Conservation (phyloP, 2,113 vertebrate genomes). For the Silurus asotus region DNA sequence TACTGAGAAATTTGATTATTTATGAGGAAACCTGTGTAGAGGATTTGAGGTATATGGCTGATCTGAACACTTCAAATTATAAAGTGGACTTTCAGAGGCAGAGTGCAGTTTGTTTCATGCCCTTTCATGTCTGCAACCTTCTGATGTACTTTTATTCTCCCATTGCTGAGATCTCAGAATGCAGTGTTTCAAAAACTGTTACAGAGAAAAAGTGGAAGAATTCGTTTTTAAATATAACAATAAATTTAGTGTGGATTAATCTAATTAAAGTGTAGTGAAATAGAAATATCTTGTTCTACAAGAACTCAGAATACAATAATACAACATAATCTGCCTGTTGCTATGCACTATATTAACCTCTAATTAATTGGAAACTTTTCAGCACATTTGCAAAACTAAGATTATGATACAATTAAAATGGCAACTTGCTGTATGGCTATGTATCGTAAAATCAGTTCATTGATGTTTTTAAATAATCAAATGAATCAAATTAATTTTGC, state of each 20-base stretch:
- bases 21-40: conserved; percentile 1
- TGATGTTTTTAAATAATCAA: background rate
- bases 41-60: background rate
- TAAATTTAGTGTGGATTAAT: background rate
- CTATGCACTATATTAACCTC: background rate
- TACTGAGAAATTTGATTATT: background rate
- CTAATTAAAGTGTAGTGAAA: background rate
- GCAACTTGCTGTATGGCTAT: background rate
- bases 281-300: background rate
- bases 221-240: background rate
- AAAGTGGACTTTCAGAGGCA: conserved; percentile 2
- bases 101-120: conserved; percentile 14
- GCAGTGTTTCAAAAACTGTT: background rate
- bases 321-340: background rate
- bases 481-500: background rate
- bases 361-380: background rate
- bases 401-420: background rate
- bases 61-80: background rate
- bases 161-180: background rate
- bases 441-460: background rate
- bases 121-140: conserved; percentile 14
- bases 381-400: background rate
- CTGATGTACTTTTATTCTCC: background rate
- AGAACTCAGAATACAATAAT: background rate
- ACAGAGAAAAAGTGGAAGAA: background rate